Evolutionary conservation across 53 echinoderm and acorn worm species (phyloP).

Genomic region (Crossaster papposus): DNA sequence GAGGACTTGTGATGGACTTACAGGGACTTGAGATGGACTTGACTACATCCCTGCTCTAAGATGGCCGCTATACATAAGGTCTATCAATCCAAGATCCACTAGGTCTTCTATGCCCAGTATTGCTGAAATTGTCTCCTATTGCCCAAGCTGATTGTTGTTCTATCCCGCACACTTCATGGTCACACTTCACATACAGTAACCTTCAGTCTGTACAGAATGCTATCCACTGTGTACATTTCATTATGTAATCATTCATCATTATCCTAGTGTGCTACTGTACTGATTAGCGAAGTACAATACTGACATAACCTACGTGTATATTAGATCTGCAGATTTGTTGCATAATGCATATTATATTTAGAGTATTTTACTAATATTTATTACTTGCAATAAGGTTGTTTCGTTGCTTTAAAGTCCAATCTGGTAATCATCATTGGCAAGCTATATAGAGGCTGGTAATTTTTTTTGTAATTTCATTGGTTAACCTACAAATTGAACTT

Average conservation of each 20-base stretch:
- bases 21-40: too few species aligned
- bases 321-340: conserved; percentile 39
- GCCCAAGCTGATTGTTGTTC: too few species aligned
- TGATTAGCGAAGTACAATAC: background rate
- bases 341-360: conserved; percentile 45
- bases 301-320: background rate
- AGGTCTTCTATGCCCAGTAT: too few species aligned
- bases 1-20: too few species aligned
- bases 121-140: too few species aligned
- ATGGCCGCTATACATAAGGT: too few species aligned
- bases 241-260: background rate
- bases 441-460: background rate
- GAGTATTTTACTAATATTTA: conserved; percentile 44
- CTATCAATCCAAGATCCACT: too few species aligned
- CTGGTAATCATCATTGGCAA: background rate
- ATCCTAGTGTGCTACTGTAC: background rate
- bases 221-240: background rate
- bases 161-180: too few species aligned
- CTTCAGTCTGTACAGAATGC: background rate
- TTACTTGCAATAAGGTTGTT: background rate
- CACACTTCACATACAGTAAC: background rate
- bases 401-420: background rate
- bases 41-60: too few species aligned
- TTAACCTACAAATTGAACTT: background rate
- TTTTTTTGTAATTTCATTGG: background rate